Percentiles rank a stretch among this genome's conserved stretches.
phyloP scores from a whole-genome alignment of 2,797 vertebrate genomes.

The Capromys pilorides region DNA sequence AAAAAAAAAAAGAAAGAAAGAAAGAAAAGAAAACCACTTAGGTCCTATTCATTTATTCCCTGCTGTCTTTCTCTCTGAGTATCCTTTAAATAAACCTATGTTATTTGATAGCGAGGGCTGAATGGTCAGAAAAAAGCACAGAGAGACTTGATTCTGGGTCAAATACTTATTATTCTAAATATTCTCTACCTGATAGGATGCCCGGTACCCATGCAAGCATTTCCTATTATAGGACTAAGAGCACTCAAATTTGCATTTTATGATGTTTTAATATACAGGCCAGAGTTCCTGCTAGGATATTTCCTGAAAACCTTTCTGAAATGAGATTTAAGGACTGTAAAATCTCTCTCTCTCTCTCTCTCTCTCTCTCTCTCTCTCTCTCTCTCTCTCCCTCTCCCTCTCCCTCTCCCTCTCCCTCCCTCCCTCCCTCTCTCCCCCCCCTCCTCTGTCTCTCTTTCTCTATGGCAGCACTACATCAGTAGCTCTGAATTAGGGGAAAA shows the following conservation, averaged over 20 bases:
- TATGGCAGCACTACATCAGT: neutral
- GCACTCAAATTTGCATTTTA: neutral
- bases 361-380: too few species aligned
- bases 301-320: slow-evolving; percentile 26
- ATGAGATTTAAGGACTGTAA: slow-evolving; percentile 8
- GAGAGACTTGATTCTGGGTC: neutral
- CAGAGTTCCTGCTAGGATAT: neutral
- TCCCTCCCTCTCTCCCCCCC: too few species aligned
- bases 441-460: too few species aligned
- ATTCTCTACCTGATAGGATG: neutral
- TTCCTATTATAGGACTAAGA: neutral
- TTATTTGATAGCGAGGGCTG: neutral
- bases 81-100: neutral
- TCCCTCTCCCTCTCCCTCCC: too few species aligned
- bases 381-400: too few species aligned
- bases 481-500: neutral
- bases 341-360: too few species aligned
- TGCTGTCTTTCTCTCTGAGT: neutral
- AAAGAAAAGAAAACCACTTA: neutral
- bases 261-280: neutral
- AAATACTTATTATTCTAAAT: neutral
- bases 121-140: neutral
- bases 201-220: too few species aligned
- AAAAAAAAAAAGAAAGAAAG: neutral
- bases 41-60: neutral